Evolutionary conservation across 2,113 vertebrate species (phyloP).

Genomic region (Muntiacus reevesi): DNA sequence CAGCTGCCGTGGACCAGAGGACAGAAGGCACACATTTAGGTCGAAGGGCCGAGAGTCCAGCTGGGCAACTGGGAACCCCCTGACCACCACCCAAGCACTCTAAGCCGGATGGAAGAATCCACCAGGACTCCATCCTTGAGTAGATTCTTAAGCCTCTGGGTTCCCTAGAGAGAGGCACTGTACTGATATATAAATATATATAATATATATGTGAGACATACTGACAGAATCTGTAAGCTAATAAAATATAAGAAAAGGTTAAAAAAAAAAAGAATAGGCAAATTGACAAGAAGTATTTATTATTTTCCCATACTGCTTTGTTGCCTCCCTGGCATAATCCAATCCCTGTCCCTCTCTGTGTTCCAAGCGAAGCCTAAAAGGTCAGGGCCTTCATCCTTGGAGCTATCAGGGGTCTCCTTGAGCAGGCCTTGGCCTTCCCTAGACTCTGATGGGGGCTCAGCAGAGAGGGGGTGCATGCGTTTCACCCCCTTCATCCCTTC

Average conservation of each 20-base stretch:
- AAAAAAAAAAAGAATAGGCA: conserved; percentile 77
- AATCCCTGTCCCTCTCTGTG: conserved; percentile 65
- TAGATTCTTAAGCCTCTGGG: neutral
- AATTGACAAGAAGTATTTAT: conserved; percentile 94
- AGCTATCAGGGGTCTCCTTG: neutral
- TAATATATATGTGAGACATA: conserved; percentile 83
- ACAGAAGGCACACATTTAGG: neutral
- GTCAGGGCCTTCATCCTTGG: neutral
- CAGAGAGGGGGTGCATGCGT: rapidly evolving
- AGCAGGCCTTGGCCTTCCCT: neutral
- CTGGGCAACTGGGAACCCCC: neutral
- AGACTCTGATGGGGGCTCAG: neutral
- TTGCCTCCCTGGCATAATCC: conserved; percentile 78
- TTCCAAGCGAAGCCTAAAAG: conserved; percentile 67
- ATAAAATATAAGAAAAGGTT: conserved; percentile 83
- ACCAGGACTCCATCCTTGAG: neutral
- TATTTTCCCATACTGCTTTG: conserved; percentile 86
- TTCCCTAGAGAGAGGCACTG: conserved; percentile 64
- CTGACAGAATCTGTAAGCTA: conserved; percentile 91
- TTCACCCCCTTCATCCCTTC: neutral
- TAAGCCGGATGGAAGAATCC: neutral
- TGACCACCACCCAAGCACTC: neutral
- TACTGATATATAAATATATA: conserved; percentile 87
- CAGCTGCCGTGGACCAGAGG: neutral
- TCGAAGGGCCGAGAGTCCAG: neutral